phyloP scores from a whole-genome alignment of 1,140 invertebrate species.

The Nasonia vitripennis region DNA sequence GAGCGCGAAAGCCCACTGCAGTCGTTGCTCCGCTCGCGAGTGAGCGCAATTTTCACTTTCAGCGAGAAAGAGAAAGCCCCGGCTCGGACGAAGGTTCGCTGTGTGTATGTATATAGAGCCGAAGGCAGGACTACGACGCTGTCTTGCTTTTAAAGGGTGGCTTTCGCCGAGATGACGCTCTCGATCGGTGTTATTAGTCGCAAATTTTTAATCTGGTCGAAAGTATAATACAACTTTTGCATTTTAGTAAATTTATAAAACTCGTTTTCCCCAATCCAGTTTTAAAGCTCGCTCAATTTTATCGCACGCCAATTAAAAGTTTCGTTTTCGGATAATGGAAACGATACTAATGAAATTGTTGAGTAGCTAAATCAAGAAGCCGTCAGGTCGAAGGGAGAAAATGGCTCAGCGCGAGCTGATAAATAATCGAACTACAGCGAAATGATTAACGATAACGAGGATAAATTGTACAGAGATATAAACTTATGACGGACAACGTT shows the following conservation, averaged over 20 bases:
- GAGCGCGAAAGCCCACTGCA: conserved; percentile 6
- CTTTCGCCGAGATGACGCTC: too few species aligned
- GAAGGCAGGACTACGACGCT: not conserved
- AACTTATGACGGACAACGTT: not conserved
- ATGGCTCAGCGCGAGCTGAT: not conserved
- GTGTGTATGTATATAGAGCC: not conserved
- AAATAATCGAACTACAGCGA: not conserved
- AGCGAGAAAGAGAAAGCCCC: conserved; percentile 42
- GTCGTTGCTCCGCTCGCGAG: not conserved
- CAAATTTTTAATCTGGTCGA: too few species aligned
- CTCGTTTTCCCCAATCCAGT: not conserved
- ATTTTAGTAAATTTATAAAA: not conserved
- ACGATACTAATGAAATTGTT: not conserved
- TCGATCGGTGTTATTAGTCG: too few species aligned
- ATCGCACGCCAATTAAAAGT: not conserved
- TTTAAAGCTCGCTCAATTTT: not conserved
- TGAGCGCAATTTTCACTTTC: conserved; percentile 45
- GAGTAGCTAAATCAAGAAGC: not conserved
- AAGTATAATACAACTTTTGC: too few species aligned
- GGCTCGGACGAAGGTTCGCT: not conserved
- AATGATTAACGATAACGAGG: not conserved
- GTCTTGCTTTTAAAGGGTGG: not conserved
- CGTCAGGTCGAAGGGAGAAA: not conserved
- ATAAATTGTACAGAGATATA: not conserved
- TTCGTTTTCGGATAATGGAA: not conserved